A percentile compares a stretch with the other conserved stretches of the same genome.
Evolutionary conservation across 2,888 invertebrate genomes (phyloP).

Genomic region (Drosophila bunnanda): DNA sequence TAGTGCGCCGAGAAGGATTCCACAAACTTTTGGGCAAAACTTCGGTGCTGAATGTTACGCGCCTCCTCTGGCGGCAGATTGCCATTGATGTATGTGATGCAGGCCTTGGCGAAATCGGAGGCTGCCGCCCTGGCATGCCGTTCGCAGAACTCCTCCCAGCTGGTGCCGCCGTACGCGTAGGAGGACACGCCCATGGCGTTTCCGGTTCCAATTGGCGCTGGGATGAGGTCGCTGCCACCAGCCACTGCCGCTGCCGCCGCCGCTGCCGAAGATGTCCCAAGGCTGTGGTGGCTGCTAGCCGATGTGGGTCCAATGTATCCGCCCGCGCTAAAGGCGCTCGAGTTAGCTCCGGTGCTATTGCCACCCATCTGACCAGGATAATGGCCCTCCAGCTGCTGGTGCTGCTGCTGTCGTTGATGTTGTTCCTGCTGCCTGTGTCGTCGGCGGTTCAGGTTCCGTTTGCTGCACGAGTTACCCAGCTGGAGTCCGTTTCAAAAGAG

Average conservation of each 20-base stretch:
- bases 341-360: slow-evolving; percentile 74
- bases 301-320: slow-evolving; percentile 82
- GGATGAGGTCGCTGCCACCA: slow-evolving; percentile 77
- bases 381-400: slow-evolving; percentile 40
- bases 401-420: slow-evolving; percentile 37
- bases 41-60: slow-evolving; percentile 90
- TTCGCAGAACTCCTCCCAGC: slow-evolving; percentile 94
- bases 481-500: slow-evolving; percentile 34
- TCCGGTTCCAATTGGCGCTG: slow-evolving; percentile 75
- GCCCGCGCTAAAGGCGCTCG: slow-evolving; percentile 79
- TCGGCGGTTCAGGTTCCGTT: slow-evolving; percentile 40
- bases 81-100: slow-evolving; percentile 90
- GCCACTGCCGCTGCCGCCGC: slow-evolving; percentile 51
- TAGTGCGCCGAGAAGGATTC: slow-evolving; percentile 94
- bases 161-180: slow-evolving; percentile 85
- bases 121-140: slow-evolving; percentile 94
- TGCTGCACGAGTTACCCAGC: slow-evolving; percentile 60
- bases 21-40: slow-evolving; percentile 92
- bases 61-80: slow-evolving; percentile 89
- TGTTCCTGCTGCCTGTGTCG: slow-evolving; percentile 36
- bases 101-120: slow-evolving; percentile 94
- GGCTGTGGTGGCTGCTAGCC: slow-evolving; percentile 37
- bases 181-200: slow-evolving; percentile 53
- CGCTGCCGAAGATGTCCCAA: slow-evolving; percentile 28
- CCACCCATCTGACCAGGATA: slow-evolving; percentile 74